Evolutionary conservation across 1,140 invertebrate species (phyloP).

Genomic region (Mesaphorura yosii): DNA sequence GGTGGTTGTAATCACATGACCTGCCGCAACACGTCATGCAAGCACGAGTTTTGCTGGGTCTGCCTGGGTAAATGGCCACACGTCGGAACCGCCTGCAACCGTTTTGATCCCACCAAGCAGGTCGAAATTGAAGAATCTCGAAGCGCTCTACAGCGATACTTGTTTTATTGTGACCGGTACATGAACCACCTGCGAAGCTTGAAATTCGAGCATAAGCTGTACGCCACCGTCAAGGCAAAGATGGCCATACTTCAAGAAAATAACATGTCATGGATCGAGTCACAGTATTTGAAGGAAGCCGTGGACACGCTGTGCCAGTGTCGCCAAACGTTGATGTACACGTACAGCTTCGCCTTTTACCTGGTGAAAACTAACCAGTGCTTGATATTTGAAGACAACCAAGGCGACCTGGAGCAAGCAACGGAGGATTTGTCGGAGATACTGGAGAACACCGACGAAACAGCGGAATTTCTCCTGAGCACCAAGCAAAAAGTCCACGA

Average conservation of each 20-base stretch:
- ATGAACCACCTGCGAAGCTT: constrained; percentile 54
- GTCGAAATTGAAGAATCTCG: neutral
- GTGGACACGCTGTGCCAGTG: constrained; percentile 57
- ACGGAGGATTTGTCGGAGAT: constrained; percentile 35
- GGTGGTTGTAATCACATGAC: constrained; percentile 58
- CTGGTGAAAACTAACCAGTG: constrained; percentile 56
- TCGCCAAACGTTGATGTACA: constrained; percentile 58
- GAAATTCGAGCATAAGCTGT: constrained; percentile 49
- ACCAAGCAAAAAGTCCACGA: constrained; percentile 2
- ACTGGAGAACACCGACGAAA: neutral
- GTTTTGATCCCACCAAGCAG: neutral
- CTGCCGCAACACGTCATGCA: constrained; percentile 49
- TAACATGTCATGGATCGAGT: constrained; percentile 54
- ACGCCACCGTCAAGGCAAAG: constrained; percentile 42
- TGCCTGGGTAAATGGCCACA: constrained; percentile 54
- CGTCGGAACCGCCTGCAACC: constrained; percentile 43
- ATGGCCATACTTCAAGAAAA: constrained; percentile 54
- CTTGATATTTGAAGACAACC: constrained; percentile 62
- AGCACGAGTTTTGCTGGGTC: constrained; percentile 55
- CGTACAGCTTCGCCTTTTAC: constrained; percentile 63
- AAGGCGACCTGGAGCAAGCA: constrained; percentile 55
- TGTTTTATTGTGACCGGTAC: constrained; percentile 53
- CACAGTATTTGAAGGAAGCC: constrained; percentile 49
- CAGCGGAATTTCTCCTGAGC: no score
- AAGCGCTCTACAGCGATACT: constrained; percentile 44